Percentiles rank a stretch among this genome's conserved stretches.
Conservation (phyloP, 2,888 invertebrate species). For the Latrodectus elegans region DNA sequence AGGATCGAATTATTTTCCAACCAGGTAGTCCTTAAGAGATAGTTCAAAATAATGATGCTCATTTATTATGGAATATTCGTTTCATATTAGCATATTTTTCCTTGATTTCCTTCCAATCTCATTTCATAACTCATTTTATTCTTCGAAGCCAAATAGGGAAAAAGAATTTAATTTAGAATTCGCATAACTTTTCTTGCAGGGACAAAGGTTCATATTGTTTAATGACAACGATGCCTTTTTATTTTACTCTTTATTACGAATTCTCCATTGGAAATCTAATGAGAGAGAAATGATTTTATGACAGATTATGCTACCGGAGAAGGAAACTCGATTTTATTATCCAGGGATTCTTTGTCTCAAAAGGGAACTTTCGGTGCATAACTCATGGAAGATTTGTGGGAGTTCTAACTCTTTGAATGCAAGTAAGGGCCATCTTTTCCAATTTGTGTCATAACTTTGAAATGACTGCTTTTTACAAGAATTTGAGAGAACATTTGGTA, state of each 20-base stretch:
- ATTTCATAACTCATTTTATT: slow-evolving; percentile 39
- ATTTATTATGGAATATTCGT: slow-evolving; percentile 1
- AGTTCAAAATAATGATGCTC: not conserved
- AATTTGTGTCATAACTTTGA: slow-evolving; percentile 41
- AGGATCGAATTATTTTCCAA: not conserved
- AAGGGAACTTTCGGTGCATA: slow-evolving; percentile 19
- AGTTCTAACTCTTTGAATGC: slow-evolving; percentile 20
- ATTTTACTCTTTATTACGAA: slow-evolving; percentile 22
- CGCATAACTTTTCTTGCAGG: not conserved
- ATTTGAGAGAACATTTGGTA: slow-evolving; percentile 14
- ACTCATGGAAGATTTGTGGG: slow-evolving; percentile 20
- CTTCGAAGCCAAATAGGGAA: not conserved
- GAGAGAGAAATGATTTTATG: slow-evolving; percentile 33
- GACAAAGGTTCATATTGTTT: slow-evolving; percentile 9
- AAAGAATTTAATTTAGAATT: slow-evolving; percentile 38
- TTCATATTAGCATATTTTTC: slow-evolving; percentile 13
- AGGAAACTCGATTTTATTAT: slow-evolving; percentile 32
- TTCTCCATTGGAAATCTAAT: slow-evolving; percentile 19
- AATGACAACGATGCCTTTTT: slow-evolving; percentile 13
- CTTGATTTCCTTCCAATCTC: not conserved
- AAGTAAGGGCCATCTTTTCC: slow-evolving; percentile 15
- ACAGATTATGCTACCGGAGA: slow-evolving; percentile 26
- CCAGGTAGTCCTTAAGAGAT: not conserved
- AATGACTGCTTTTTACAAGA: slow-evolving; percentile 14
- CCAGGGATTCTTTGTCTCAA: slow-evolving; percentile 20